Conservation (phyloP, 2,113 vertebrate genomes). For the Petaurus breviceps region DNA sequence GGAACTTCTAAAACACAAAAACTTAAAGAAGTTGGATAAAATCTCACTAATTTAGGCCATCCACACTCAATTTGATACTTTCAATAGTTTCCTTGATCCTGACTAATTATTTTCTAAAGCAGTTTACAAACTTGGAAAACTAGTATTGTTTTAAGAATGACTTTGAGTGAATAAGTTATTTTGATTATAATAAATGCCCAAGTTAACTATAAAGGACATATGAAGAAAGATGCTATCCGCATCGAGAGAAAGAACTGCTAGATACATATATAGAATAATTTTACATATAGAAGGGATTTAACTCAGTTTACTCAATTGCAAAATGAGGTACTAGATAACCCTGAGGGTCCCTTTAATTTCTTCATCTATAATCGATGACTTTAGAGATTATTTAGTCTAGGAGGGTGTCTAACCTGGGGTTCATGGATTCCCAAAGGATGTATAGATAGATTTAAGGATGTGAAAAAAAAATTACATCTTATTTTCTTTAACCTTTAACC, state of each 20-base stretch:
- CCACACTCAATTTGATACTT: not conserved
- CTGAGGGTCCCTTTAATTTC: not conserved
- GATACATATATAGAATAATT: too few species aligned
- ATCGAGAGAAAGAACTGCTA: too few species aligned
- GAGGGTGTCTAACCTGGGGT: not conserved
- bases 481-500: not conserved
- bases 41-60: not conserved
- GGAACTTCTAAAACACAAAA: not conserved
- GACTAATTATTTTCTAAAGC: not conserved
- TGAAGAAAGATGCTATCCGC: too few species aligned
- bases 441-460: too few species aligned
- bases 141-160: not conserved
- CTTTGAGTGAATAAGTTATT: too few species aligned
- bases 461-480: too few species aligned
- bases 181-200: too few species aligned
- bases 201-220: too few species aligned
- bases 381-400: not conserved
- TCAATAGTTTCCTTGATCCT: not conserved
- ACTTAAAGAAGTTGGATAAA: not conserved
- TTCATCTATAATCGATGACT: not conserved
- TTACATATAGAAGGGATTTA: not conserved
- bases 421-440: too few species aligned
- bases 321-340: not conserved
- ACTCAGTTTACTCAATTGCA: not conserved
- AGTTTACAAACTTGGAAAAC: not conserved